These are phyloP conservation scores for Nomia melanderi DNA, from an alignment of 1,140 invertebrate genomes.

Conservation along the genomic window DNA sequence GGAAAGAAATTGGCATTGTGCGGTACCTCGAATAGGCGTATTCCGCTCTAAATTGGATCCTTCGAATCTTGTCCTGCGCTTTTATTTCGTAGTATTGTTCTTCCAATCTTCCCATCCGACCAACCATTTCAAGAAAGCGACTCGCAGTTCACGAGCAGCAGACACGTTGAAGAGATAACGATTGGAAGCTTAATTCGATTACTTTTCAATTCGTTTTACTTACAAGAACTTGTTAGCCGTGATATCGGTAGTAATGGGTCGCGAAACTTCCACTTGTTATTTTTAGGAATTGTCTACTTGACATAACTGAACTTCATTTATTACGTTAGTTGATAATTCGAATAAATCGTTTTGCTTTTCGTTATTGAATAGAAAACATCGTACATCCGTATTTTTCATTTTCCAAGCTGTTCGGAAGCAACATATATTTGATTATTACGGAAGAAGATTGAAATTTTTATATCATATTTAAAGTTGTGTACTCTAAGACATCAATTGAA, in stretches of 20 bases:
- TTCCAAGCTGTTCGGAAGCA: too few species aligned
- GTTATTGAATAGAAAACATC: too few species aligned
- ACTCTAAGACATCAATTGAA: too few species aligned
- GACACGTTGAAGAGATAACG: slow-evolving; percentile 29
- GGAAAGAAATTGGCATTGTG: slow-evolving; percentile 45
- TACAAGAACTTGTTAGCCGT: slow-evolving; percentile 6
- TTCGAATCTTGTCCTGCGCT: slow-evolving; percentile 44
- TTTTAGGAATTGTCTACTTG: background rate
- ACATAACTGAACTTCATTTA: slow-evolving; percentile 17
- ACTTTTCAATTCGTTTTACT: slow-evolving; percentile 43
- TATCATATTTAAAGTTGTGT: too few species aligned
- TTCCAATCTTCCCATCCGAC: slow-evolving; percentile 39
- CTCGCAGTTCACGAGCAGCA: slow-evolving; percentile 8
- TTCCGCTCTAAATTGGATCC: slow-evolving; percentile 49
- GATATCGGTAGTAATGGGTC: slow-evolving; percentile 23
- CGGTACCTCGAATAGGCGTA: slow-evolving; percentile 40
- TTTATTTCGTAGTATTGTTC: slow-evolving; percentile 48
- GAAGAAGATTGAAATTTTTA: too few species aligned
- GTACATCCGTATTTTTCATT: too few species aligned
- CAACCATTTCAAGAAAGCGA: slow-evolving; percentile 39
- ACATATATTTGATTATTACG: too few species aligned
- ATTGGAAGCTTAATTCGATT: slow-evolving; percentile 49
- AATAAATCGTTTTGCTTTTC: too few species aligned
- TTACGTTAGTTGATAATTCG: too few species aligned
- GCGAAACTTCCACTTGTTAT: slow-evolving; percentile 14